Base-by-base conservation (phyloP, 2,888 invertebrate genomes). In the Drosophila flavopinicola region DNA sequence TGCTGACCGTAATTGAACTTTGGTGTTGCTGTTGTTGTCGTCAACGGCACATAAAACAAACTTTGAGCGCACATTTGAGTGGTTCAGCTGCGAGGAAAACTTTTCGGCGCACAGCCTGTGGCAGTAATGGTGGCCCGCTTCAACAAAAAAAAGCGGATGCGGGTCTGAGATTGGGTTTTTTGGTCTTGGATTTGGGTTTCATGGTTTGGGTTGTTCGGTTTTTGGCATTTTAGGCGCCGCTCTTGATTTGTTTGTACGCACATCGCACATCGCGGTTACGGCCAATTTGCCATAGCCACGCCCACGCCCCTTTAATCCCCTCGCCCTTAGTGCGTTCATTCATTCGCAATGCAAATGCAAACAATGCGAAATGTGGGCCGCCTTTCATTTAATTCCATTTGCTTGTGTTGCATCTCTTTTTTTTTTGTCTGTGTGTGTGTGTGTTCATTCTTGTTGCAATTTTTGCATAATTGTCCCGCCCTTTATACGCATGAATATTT, bases 1-100 rank as follows among this genome's bases (percentile, higher is more conserved):
- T 84, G 85, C 78, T 83, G 79, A 83, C 85, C 85, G 69, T 84
- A 84, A 84, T 84, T 83, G 83, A 84, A 84, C 85, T 85, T 83
- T 77, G 79, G 47, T 61, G 58, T 69, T 58, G 64, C 58, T 41
- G 45, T 60, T 41, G 35, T 15, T 66, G 17, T 53, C 64, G 66
- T 78, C 69, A 57, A 45, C 53, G 71, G 64, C 57, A 73, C 73
- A 72, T 77, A 80, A 73, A 80, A 70, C 72, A 79, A 79, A 79
- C 72, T 77, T 80, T 78, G 58, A 57, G 48, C 67, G 77, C 72
- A 75, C 80, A 75, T 78, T 80, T 77, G 63, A 68, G 63, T 69
- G 57, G 38, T 39, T 63, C 44, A 45, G 59, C 51, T 51, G 56
- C 45, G 64, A 11, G 65, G 65, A 80, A 80, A 77, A 58, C 78